Evolutionary conservation across 2,113 vertebrate species (phyloP).

Genomic region (Chamaea fasciata): DNA sequence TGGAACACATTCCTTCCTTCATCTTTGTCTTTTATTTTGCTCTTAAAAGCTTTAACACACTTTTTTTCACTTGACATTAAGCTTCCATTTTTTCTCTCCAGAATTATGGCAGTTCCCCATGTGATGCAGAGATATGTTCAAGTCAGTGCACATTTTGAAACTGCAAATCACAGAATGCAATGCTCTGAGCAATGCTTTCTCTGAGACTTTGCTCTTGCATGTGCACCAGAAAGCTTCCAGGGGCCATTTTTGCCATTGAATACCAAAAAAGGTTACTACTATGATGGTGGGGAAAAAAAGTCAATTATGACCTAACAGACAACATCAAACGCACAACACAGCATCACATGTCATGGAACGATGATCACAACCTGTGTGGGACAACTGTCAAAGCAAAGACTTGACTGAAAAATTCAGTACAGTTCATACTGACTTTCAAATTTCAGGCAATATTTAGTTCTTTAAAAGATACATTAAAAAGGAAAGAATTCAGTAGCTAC

Average conservation of each 20-base stretch:
- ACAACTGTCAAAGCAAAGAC: constrained; percentile 16
- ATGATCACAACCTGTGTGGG: neutral
- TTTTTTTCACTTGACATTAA: neutral
- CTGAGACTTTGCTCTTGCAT: neutral
- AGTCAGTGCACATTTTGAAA: neutral
- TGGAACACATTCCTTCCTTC: neutral
- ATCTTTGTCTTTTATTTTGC: neutral
- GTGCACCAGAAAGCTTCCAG: neutral
- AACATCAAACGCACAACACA: neutral
- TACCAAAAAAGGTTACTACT: neutral
- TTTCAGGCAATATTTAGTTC: neutral
- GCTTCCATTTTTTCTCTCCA: neutral
- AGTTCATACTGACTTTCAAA: neutral
- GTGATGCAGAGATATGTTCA: neutral
- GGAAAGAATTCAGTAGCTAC: too few species aligned
- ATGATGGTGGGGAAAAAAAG: neutral
- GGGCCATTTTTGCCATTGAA: neutral
- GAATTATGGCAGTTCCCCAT: neutral
- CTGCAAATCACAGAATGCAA: neutral
- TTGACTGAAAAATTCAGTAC: neutral
- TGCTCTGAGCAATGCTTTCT: neutral
- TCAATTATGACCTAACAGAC: constrained; percentile 42
- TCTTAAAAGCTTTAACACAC: neutral
- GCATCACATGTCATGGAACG: neutral
- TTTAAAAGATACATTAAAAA: neutral